These are phyloP conservation scores for Furcula furcula DNA, from an alignment of 2,888 invertebrate genomes.

Conservation along the genomic window DNA sequence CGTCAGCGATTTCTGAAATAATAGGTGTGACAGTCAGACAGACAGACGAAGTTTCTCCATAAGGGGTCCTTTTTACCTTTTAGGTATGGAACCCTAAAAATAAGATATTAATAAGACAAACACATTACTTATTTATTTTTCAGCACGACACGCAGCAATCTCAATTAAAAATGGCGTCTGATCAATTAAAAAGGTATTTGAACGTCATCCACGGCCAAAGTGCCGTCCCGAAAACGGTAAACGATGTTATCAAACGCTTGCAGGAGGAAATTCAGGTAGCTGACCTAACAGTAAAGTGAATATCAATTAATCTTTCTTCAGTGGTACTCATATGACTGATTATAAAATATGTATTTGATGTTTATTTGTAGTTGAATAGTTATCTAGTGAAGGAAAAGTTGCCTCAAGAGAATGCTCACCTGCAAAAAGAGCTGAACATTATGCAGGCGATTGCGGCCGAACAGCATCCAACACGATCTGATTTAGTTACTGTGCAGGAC, in stretches of 20 bases:
- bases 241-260: slow-evolving; percentile 86
- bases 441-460: slow-evolving; percentile 86
- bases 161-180: slow-evolving; percentile 68
- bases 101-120: no score
- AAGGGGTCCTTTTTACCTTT: no score
- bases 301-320: slow-evolving; percentile 2
- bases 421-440: slow-evolving; percentile 85
- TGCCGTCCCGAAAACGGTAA: slow-evolving; percentile 75
- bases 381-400: slow-evolving; percentile 90
- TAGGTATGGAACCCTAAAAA: no score
- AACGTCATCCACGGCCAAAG: slow-evolving; percentile 77
- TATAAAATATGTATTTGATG: slow-evolving; percentile 7
- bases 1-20: no score
- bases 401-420: slow-evolving; percentile 85
- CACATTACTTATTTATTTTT: no score
- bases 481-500: slow-evolving; percentile 83
- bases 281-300: slow-evolving; percentile 12
- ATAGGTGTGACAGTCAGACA: no score
- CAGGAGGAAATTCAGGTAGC: slow-evolving; percentile 87
- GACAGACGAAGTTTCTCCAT: no score
- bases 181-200: slow-evolving; percentile 86
- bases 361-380: slow-evolving; percentile 78
- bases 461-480: slow-evolving; percentile 84
- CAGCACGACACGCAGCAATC: slow-evolving; percentile 72
- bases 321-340: background rate